A percentile compares a stretch with the other conserved stretches of the same genome.
Evolutionary conservation across 2,888 invertebrate genomes (phyloP).

Genomic region (Drosophila sordidula): DNA sequence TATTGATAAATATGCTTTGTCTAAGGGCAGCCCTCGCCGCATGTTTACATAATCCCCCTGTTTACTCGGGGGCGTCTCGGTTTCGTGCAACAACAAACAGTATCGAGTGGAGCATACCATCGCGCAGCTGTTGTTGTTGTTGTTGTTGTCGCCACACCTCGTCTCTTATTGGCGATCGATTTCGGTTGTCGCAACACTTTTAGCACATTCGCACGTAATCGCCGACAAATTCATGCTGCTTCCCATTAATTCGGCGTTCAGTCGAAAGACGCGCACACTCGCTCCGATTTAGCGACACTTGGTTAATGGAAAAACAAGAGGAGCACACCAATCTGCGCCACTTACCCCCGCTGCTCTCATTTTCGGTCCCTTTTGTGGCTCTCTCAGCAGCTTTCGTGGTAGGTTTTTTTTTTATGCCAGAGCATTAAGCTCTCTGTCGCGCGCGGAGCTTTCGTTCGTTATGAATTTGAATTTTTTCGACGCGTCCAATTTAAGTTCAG

Average conservation of each 20-base stretch:
- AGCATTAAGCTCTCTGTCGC: conserved; percentile 25
- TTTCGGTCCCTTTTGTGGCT: conserved; percentile 17
- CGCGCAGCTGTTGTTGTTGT: too few relatives aligned
- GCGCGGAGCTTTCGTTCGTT: conserved; percentile 44
- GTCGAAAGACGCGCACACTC: conserved; percentile 3
- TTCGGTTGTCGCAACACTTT: background rate
- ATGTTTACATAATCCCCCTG: background rate
- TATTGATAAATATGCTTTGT: background rate
- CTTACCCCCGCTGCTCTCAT: conserved; percentile 69
- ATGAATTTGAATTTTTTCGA: conserved; percentile 36
- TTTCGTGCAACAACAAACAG: background rate
- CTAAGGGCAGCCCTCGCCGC: background rate
- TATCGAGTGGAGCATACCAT: conserved; percentile 25
- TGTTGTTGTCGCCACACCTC: too few relatives aligned
- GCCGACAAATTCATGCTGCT: background rate
- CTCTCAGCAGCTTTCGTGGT: conserved; percentile 12
- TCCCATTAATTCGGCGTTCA: conserved; percentile 7
- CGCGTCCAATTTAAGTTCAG: background rate
- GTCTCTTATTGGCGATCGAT: background rate
- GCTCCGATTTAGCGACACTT: conserved; percentile 15
- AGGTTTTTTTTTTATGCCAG: background rate
- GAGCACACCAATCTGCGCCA: conserved; percentile 10
- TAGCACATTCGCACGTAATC: conserved; percentile 10
- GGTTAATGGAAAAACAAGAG: background rate
- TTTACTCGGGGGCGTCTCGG: background rate